Conservation (phyloP, 2,113 vertebrate species). For the Vireo altiloquus region DNA sequence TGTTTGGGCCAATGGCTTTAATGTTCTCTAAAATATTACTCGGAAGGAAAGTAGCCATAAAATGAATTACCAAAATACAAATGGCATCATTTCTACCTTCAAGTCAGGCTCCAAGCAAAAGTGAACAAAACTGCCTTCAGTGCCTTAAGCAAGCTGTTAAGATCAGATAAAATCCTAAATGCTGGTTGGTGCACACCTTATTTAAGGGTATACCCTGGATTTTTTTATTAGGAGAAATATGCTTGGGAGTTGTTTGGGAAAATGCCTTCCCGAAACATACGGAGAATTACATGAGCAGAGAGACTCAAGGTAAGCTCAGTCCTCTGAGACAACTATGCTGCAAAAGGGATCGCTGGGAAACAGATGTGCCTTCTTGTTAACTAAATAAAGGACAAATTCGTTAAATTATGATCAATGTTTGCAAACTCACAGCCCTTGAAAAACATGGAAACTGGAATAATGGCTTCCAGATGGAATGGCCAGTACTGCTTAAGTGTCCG, state of each 20-base stretch:
- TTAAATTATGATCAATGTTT: slow-evolving; percentile 40
- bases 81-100: neutral
- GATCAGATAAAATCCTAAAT: neutral
- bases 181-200: neutral
- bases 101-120: neutral
- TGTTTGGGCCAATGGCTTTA: neutral
- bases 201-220: neutral
- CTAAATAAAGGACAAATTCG: slow-evolving; percentile 53
- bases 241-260: neutral
- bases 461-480: slow-evolving; percentile 3
- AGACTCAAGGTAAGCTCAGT: slow-evolving; percentile 6
- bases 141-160: neutral
- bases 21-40: neutral
- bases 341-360: slow-evolving; percentile 25
- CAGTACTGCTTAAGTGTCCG: neutral
- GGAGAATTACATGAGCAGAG: neutral
- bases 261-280: slow-evolving; percentile 32
- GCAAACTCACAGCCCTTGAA: neutral
- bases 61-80: neutral
- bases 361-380: slow-evolving; percentile 57
- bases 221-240: neutral
- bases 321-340: slow-evolving; percentile 6
- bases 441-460: slow-evolving; percentile 10
- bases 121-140: neutral
- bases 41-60: neutral